phyloP scores from a whole-genome alignment of 2,888 invertebrate species.

The Epistrophe grossulariae region DNA sequence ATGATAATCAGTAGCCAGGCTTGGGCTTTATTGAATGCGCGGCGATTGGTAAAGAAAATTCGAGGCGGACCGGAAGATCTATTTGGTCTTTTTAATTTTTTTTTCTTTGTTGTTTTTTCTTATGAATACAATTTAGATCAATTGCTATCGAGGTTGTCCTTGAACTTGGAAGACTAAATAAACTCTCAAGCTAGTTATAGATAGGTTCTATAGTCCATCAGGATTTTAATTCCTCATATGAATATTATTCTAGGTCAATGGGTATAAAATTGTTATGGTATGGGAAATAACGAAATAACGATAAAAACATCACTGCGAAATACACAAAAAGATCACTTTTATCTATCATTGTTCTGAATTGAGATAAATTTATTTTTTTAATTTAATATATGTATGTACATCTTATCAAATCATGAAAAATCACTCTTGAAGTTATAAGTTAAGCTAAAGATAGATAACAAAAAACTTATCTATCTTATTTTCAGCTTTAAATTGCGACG shows the following conservation, averaged over 20 bases:
- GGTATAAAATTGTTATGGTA: too few relatives aligned
- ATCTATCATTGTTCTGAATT: constrained; percentile 24
- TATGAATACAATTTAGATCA: constrained; percentile 67
- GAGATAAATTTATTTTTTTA: constrained; percentile 4
- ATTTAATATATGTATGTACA: constrained; percentile 51
- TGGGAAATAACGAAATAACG: not conserved
- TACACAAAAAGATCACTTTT: constrained; percentile 46
- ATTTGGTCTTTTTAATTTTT: constrained; percentile 10
- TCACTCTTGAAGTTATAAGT: constrained; percentile 29
- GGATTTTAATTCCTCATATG: not conserved
- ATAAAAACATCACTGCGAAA: constrained; percentile 39
- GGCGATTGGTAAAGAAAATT: constrained; percentile 71
- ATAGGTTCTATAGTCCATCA: not conserved
- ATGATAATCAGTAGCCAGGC: constrained; percentile 9
- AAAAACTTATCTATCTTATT: constrained; percentile 20
- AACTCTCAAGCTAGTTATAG: not conserved
- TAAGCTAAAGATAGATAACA: constrained; percentile 31
- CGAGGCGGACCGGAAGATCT: constrained; percentile 67
- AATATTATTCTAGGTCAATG: not conserved
- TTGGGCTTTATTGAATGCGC: constrained; percentile 51
- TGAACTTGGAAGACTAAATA: constrained; percentile 59
- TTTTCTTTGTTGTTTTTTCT: constrained; percentile 31
- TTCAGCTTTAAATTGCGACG: constrained; percentile 22
- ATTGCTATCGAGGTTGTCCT: constrained; percentile 63
- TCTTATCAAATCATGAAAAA: constrained; percentile 38